These are phyloP conservation scores for Macrostomum lignano DNA, from an alignment of 1,140 invertebrate species.

Conservation along the genomic window DNA sequence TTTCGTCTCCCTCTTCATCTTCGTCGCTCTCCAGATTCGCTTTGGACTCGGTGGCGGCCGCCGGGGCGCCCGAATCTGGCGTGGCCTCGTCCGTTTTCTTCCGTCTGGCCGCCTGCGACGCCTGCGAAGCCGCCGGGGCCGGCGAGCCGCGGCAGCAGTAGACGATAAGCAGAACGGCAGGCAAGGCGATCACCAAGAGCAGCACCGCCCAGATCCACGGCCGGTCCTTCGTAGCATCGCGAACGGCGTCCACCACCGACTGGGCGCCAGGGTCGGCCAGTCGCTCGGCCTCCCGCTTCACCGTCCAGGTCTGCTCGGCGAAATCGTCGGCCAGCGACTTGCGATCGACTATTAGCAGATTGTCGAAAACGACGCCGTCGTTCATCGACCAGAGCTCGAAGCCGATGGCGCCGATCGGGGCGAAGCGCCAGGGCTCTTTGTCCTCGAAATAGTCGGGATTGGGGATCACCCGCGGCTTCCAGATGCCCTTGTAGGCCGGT, in stretches of 20 bases:
- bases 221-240: constrained; percentile 51
- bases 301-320: constrained; percentile 49
- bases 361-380: constrained; percentile 56
- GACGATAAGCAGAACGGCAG: constrained; percentile 45
- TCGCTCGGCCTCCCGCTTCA: constrained; percentile 43
- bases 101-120: too few relatives aligned
- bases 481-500: constrained; percentile 40
- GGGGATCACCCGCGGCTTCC: constrained; percentile 56
- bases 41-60: too few relatives aligned
- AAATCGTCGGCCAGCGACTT: constrained; percentile 45
- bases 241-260: constrained; percentile 44
- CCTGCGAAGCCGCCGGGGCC: too few relatives aligned
- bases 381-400: constrained; percentile 96
- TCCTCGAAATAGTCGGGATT: constrained; percentile 85
- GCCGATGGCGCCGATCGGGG: constrained; percentile 41
- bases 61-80: too few relatives aligned
- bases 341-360: constrained; percentile 65
- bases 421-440: constrained; percentile 34
- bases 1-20: too few relatives aligned
- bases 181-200: constrained; percentile 45
- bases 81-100: too few relatives aligned
- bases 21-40: too few relatives aligned
- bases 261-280: constrained; percentile 20
- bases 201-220: constrained; percentile 68
- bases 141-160: constrained; percentile 36